phyloP scores from a whole-genome alignment of 2,113 vertebrate species.

The Poecilia latipinna region DNA sequence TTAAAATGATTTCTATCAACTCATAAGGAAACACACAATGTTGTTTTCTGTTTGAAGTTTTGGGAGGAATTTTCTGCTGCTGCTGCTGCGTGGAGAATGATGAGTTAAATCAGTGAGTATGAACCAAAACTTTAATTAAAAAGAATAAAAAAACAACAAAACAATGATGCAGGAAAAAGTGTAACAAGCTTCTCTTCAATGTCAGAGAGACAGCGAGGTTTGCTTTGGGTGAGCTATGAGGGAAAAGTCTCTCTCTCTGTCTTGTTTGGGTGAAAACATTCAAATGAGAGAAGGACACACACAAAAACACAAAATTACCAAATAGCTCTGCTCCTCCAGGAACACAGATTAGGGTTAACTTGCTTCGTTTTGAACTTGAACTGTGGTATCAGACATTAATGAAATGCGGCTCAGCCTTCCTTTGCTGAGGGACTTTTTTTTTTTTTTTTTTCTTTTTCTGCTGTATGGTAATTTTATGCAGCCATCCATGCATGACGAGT shows the following conservation, averaged over 20 bases:
- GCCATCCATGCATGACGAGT: constrained; percentile 43
- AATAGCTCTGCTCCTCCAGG: constrained; percentile 20
- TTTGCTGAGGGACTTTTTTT: constrained; percentile 11
- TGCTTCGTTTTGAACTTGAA: constrained; percentile 26
- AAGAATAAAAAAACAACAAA: too few relatives aligned
- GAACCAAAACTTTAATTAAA: too few relatives aligned
- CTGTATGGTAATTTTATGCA: constrained; percentile 56
- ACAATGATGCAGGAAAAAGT: not conserved
- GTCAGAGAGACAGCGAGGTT: not conserved
- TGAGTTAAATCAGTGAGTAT: not conserved
- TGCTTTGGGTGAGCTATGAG: not conserved
- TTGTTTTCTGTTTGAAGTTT: too few relatives aligned
- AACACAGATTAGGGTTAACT: constrained; percentile 39
- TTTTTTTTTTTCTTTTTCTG: constrained; percentile 17
- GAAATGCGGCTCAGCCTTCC: constrained; percentile 36
- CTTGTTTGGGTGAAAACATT: not conserved
- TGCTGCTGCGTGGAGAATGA: not conserved
- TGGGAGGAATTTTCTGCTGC: not conserved
- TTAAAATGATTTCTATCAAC: not conserved
- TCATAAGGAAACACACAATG: not conserved
- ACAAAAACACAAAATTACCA: not conserved
- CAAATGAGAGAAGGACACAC: not conserved
- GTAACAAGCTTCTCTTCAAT: not conserved
- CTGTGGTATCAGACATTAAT: constrained; percentile 28
- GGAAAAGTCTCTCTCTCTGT: not conserved